Conservation (phyloP, 2,113 vertebrate genomes). For the Myxocyprinus asiaticus region DNA sequence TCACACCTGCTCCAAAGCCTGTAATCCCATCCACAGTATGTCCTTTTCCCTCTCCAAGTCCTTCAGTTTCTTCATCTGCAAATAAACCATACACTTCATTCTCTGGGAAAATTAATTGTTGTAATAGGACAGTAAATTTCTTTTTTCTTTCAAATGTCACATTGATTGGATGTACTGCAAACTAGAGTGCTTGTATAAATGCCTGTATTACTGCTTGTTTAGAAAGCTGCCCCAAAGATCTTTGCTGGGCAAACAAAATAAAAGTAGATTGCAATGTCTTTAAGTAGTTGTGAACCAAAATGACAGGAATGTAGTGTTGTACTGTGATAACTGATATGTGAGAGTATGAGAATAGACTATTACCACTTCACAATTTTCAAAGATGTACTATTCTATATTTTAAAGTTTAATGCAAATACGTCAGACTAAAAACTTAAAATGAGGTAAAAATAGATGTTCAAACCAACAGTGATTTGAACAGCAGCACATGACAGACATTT, state of each 20-base stretch:
- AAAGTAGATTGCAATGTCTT: slow-evolving; percentile 29
- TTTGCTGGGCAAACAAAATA: background rate
- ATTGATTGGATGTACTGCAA: background rate
- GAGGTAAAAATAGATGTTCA: no score
- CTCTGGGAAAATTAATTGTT: background rate
- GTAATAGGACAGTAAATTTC: background rate
- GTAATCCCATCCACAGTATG: slow-evolving; percentile 25
- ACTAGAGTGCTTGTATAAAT: background rate
- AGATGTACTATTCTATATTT: background rate
- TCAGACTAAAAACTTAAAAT: no score
- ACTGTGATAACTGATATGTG: slow-evolving; percentile 11
- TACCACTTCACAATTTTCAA: background rate
- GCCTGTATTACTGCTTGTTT: background rate
- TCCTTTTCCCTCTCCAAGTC: slow-evolving; percentile 46
- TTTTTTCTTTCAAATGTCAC: background rate
- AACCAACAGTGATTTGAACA: no score
- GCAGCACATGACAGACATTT: no score
- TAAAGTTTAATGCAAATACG: no score
- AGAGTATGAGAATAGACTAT: background rate
- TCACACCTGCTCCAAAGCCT: slow-evolving; percentile 10
- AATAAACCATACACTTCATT: background rate
- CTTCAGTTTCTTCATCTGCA: slow-evolving; percentile 44
- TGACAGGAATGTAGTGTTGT: slow-evolving; percentile 3
- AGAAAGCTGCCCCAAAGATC: background rate
- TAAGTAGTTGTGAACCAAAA: slow-evolving; percentile 20